Evolutionary conservation across 1,140 invertebrate species (phyloP).

Genomic region (Cataglyphis hispanica): DNA sequence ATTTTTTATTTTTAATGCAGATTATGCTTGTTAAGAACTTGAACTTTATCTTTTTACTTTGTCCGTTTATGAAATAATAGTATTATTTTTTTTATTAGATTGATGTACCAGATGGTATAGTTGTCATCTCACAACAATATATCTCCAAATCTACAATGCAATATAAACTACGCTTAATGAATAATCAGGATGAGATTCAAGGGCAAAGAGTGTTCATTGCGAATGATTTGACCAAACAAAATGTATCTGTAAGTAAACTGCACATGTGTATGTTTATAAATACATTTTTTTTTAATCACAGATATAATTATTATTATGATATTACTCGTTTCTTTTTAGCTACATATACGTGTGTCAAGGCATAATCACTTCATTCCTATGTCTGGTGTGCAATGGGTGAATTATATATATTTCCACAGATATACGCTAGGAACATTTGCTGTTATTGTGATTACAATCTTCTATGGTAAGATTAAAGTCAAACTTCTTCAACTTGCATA

Average conservation of each 20-base stretch:
- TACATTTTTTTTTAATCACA: background rate
- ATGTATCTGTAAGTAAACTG: constrained; percentile 81
- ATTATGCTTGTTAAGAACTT: background rate
- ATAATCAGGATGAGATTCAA: constrained; percentile 83
- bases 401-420: constrained; percentile 82
- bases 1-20: constrained; percentile 25
- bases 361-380: constrained; percentile 80
- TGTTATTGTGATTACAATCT: constrained; percentile 79
- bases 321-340: constrained; percentile 73
- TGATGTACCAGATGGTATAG: constrained; percentile 82
- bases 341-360: constrained; percentile 82
- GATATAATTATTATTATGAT: constrained; percentile 38
- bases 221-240: constrained; percentile 84
- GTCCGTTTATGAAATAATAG: background rate
- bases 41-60: background rate
- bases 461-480: constrained; percentile 79
- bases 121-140: constrained; percentile 74
- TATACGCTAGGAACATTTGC: constrained; percentile 81
- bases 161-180: constrained; percentile 81
- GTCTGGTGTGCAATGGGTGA: constrained; percentile 82
- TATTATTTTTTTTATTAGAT: constrained; percentile 69
- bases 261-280: background rate
- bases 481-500: constrained; percentile 7
- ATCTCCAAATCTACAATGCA: constrained; percentile 77
- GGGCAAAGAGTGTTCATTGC: constrained; percentile 81